Percentiles rank a stretch among this genome's conserved stretches.
These are phyloP conservation scores for Rhabdomys pumilio DNA, from an alignment of 2,797 vertebrate species.

Conservation along the genomic window DNA sequence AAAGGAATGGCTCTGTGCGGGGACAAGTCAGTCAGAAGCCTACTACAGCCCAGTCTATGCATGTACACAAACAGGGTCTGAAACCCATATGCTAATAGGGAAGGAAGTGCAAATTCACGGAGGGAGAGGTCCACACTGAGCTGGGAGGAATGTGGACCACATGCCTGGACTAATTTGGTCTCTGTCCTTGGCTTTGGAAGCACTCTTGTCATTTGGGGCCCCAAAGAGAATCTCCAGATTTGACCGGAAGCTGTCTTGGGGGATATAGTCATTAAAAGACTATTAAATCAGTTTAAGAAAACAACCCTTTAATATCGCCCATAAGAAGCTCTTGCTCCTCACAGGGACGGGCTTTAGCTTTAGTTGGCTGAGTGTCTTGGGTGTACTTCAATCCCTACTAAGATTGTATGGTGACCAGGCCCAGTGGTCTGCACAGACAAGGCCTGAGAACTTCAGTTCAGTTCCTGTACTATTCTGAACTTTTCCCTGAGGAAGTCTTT, in stretches of 20 bases:
- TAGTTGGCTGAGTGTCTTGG: neutral
- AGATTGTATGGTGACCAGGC: conserved; percentile 51
- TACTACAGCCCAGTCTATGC: neutral
- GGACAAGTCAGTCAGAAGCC: neutral
- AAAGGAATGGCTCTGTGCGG: neutral
- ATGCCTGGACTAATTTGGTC: neutral
- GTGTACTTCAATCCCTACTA: conserved; percentile 51
- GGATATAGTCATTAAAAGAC: neutral
- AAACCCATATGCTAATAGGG: neutral
- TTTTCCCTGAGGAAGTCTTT: conserved; percentile 55
- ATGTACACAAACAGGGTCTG: neutral
- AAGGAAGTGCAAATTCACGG: neutral
- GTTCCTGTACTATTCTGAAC: neutral
- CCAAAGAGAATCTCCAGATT: neutral
- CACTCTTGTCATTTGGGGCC: neutral
- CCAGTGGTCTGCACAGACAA: conserved; percentile 48
- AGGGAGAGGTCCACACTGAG: neutral
- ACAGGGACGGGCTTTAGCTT: neutral
- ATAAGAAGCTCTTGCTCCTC: conserved; percentile 24
- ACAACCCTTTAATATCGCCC: neutral
- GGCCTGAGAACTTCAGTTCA: conserved; percentile 54
- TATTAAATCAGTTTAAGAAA: neutral
- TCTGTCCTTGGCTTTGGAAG: neutral
- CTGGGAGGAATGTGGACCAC: neutral
- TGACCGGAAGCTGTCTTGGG: neutral